These are phyloP conservation scores for Coleophora deauratella DNA, from an alignment of 2,888 invertebrate genomes.

Conservation along the genomic window DNA sequence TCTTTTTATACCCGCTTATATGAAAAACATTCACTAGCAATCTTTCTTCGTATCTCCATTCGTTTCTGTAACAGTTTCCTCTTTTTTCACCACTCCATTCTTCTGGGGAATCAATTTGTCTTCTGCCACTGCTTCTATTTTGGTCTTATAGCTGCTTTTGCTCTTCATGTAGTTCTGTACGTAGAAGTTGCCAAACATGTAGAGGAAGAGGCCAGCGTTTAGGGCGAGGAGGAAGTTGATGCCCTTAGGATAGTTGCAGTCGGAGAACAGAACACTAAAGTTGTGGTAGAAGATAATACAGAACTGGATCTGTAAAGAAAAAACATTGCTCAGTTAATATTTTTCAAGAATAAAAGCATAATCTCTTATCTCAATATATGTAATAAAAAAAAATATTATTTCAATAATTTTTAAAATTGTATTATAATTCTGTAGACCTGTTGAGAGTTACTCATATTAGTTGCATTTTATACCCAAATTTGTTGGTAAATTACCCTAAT, in stretches of 20 bases:
- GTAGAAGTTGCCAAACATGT: slow-evolving; percentile 86
- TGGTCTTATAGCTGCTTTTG: neutral
- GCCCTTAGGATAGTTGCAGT: slow-evolving; percentile 81
- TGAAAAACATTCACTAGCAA: neutral
- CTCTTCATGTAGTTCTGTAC: slow-evolving; percentile 75
- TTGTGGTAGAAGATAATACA: slow-evolving; percentile 83
- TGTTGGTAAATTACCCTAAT: too few species aligned
- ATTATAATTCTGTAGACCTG: too few species aligned
- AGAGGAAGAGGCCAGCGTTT: slow-evolving; percentile 82
- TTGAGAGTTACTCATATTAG: too few species aligned
- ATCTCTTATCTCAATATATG: too few species aligned
- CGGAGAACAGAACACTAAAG: slow-evolving; percentile 76
- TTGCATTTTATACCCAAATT: too few species aligned
- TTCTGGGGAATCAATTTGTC: neutral
- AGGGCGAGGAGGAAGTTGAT: slow-evolving; percentile 78
- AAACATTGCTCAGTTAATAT: neutral
- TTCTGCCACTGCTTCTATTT: neutral
- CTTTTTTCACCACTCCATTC: slow-evolving; percentile 34
- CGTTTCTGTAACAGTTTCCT: slow-evolving; percentile 9
- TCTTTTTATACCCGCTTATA: too few species aligned
- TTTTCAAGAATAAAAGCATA: too few species aligned
- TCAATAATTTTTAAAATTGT: too few species aligned
- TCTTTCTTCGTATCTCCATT: neutral
- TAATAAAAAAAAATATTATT: too few species aligned
- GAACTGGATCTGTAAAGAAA: slow-evolving; percentile 78